Evolutionary conservation across 2,113 vertebrate genomes (phyloP).

Genomic region (Gobiocypris rarus): DNA sequence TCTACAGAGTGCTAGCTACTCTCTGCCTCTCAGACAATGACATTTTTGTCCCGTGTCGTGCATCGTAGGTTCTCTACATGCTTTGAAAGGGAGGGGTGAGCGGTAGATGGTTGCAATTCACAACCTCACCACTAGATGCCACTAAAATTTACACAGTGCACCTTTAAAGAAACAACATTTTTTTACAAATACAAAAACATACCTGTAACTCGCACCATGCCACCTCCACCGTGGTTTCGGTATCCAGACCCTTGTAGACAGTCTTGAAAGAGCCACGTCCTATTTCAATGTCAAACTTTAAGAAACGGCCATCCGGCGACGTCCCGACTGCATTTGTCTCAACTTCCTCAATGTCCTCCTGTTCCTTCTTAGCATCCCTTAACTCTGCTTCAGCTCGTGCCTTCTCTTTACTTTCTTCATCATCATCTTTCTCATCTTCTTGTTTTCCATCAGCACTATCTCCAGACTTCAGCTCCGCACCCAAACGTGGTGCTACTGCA

Average conservation of each 20-base stretch:
- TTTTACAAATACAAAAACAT: constrained; percentile 53
- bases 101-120: too few relatives aligned
- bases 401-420: constrained; percentile 71
- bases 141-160: too few relatives aligned
- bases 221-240: constrained; percentile 96
- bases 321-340: constrained; percentile 97
- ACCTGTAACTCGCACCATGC: constrained; percentile 99
- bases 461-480: constrained; percentile 62
- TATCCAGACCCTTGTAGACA: constrained; percentile 96
- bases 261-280: constrained; percentile 98
- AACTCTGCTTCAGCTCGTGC: constrained; percentile 78
- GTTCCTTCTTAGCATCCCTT: constrained; percentile 79
- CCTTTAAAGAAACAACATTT: too few relatives aligned
- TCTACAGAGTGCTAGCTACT: too few relatives aligned
- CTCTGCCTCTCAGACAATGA: too few relatives aligned
- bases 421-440: constrained; percentile 66
- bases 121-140: too few relatives aligned
- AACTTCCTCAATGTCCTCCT: constrained; percentile 92
- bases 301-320: constrained; percentile 92
- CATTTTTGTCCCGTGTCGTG: too few relatives aligned
- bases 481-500: constrained; percentile 59
- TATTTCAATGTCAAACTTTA: constrained; percentile 98
- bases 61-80: too few relatives aligned
- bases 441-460: constrained; percentile 57
- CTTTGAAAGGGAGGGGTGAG: too few relatives aligned